phyloP scores from a whole-genome alignment of 2,888 invertebrate genomes.

The Itoplectis maculator region DNA sequence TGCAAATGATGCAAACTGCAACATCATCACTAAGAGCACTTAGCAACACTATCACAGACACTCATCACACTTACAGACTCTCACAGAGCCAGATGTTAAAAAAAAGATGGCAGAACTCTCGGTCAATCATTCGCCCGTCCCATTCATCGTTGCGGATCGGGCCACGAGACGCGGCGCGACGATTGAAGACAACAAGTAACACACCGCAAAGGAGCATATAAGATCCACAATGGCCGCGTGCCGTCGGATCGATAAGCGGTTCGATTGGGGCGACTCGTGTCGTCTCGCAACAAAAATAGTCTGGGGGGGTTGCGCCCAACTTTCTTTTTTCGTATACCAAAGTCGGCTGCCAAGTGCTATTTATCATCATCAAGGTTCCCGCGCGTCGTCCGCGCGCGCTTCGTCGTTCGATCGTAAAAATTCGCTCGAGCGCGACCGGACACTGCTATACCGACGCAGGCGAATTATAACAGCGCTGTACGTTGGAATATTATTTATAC shows the following conservation, averaged over 20 bases:
- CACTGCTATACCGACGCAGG: background rate
- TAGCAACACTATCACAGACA: no score
- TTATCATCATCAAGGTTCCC: conserved; percentile 55
- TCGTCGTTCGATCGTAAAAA: conserved; percentile 35
- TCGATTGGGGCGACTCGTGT: conserved; percentile 5
- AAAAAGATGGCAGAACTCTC: no score
- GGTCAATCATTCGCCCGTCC: background rate
- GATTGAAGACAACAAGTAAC: background rate
- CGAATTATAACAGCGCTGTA: conserved; percentile 6
- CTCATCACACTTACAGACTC: no score
- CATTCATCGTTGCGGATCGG: background rate
- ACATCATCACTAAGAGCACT: no score
- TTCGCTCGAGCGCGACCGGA: conserved; percentile 5
- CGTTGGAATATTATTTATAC: conserved; percentile 12
- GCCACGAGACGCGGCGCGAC: background rate
- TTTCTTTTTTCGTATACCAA: conserved; percentile 40
- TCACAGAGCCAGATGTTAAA: no score
- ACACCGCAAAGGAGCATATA: background rate
- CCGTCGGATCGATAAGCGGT: conserved; percentile 9
- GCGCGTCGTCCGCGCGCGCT: conserved; percentile 13
- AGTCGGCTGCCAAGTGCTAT: conserved; percentile 43
- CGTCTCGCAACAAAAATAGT: conserved; percentile 40
- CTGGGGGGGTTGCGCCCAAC: conserved; percentile 27
- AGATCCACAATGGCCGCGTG: background rate
- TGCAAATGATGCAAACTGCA: no score